A percentile compares a stretch with the other conserved stretches of the same genome.
These are phyloP conservation scores for Lepidocolaptes lacrymiger DNA, from an alignment of 2,797 vertebrate genomes.

Conservation along the genomic window DNA sequence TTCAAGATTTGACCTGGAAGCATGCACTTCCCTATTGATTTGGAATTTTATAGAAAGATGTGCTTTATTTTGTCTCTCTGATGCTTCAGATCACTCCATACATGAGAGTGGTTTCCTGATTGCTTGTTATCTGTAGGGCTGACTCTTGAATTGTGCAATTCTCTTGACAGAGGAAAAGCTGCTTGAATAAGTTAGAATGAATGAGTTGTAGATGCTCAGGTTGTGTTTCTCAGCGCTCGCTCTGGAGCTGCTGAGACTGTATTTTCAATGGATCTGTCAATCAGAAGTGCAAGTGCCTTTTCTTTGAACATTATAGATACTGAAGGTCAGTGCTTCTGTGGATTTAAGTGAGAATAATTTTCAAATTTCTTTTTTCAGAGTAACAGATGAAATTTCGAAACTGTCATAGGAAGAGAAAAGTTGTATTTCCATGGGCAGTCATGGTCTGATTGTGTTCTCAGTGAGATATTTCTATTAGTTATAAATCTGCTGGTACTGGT, in stretches of 20 bases:
- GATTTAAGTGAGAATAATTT: conserved; percentile 22
- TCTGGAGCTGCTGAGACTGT: background rate
- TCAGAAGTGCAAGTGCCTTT: conserved; percentile 17
- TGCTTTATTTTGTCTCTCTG: background rate
- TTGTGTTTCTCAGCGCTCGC: background rate
- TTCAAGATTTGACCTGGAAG: background rate
- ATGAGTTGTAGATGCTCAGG: background rate
- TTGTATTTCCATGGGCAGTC: background rate
- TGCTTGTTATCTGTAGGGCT: background rate
- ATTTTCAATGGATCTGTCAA: conserved; percentile 15
- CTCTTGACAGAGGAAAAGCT: background rate
- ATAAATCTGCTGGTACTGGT: background rate
- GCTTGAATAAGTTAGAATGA: background rate
- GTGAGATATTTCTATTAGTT: background rate
- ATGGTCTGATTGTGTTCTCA: background rate
- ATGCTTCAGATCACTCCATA: background rate
- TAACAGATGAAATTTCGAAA: conserved; percentile 5
- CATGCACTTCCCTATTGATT: background rate
- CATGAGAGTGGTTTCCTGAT: background rate
- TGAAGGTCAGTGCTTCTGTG: conserved; percentile 9
- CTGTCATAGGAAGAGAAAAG: background rate
- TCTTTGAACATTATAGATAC: background rate
- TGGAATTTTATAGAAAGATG: background rate
- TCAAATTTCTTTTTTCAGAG: background rate
- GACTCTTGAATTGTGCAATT: background rate